Evolutionary conservation across 2,797 vertebrate genomes (phyloP), one percentile per base, ranked within the genome.

Genomic region (Danio choprae): DNA sequence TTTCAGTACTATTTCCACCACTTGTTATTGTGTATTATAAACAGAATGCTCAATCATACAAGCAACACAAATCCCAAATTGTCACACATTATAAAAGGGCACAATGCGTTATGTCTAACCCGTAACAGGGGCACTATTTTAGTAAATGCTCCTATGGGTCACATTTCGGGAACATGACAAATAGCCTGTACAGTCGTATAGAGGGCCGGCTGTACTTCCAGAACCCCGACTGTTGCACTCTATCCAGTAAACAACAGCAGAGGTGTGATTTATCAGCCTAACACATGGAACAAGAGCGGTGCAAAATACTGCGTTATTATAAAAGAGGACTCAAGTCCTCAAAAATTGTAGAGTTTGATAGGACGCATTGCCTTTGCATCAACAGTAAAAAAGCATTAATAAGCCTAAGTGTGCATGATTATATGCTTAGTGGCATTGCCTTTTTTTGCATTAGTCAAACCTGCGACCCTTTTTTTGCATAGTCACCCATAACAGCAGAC

Each of bases 401-500:
- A 40, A 18, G 63, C 6, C 63, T 8, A 7, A 3, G 8, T n/a
- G 1, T 53, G 48, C 48, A 18, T 6, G 29, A 16, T 53, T 18
- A 68, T 29, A 38, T 60, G 58, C 13, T 60, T 60, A 38, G 48
- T 40, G n/a, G 29, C 50, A 20, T 20, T 7, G 16, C 53, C 40
- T n/a, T 70, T 51, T 38, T 20, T 70, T 70, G 16, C 50, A 18
- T 53, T 70, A 53, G 67, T 69, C 16, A 69, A 48, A 68, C 44
- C 7, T 50, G 44, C n/a, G 22, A n/a, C 9, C 48, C 2, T 16
- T 6, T 70, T n/a, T 70, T 70, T 70, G 16, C 67, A 40, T 53
- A 18, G 67, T 40, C 36, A 70, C 48, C 29, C n/a, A 40, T 3
- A 11, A 69, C 46, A 36, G 76, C 51, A 48, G 83, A 81, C 46